Evolutionary conservation across 2,113 vertebrate genomes (phyloP).

Genomic region (Pygoscelis adeliae): DNA sequence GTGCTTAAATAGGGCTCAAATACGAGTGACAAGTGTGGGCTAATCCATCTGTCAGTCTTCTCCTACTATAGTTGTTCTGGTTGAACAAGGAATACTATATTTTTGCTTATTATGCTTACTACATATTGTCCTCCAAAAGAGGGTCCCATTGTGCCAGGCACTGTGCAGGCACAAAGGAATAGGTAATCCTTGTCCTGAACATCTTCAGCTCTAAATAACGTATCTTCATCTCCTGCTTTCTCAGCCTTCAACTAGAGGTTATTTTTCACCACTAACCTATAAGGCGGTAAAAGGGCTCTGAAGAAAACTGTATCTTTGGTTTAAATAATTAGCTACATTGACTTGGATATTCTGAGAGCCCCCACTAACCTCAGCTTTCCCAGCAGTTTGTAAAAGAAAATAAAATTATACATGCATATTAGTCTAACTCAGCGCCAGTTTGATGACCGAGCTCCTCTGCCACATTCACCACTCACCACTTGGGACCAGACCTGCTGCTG

Average conservation of each 20-base stretch:
- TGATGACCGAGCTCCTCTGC: not conserved
- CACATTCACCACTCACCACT: not conserved
- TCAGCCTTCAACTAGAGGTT: not conserved
- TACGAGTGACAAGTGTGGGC: not conserved
- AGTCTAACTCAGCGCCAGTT: not conserved
- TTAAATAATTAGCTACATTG: conserved; percentile 1
- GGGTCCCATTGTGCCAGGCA: too few species aligned
- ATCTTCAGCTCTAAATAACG: not conserved
- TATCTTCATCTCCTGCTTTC: not conserved
- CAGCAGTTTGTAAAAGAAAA: not conserved
- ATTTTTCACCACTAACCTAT: not conserved
- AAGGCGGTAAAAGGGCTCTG: not conserved
- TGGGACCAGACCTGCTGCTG: not conserved
- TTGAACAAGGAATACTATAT: not conserved
- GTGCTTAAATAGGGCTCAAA: not conserved
- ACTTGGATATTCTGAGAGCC: not conserved
- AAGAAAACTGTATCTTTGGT: not conserved
- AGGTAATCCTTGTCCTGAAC: not conserved
- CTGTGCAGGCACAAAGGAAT: not conserved
- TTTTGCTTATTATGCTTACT: not conserved
- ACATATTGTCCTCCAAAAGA: not conserved
- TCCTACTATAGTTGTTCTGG: not conserved
- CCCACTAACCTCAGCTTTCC: not conserved
- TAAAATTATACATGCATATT: not conserved
- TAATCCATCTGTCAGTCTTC: not conserved